Base-by-base conservation (phyloP, 2,797 vertebrate species). In the Echeneis naucrates region DNA sequence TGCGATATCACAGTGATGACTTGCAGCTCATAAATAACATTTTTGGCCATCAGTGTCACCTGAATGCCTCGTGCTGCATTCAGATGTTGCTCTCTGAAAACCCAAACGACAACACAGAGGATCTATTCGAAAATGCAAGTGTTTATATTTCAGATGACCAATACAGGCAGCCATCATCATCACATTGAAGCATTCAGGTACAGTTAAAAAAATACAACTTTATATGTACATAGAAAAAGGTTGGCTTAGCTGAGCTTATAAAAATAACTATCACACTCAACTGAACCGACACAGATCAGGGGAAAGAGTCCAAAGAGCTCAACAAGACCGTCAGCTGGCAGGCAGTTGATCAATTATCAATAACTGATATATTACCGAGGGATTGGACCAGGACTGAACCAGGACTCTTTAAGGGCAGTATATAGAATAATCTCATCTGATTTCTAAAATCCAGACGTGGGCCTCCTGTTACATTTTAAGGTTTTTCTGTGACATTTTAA, bases 161-260 rank as follows among this genome's bases (percentile, higher is more conserved):
- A 78, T 50, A 75, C 74, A 90, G 68, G 69, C 78, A 81, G 76
- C 60, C 72, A 59, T 56, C 75, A 48, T 68, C 77, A 75, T 52
- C 47, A 51, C 50, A 56, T 12, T 47, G 78, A 83, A 67, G 78
- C 86, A 56, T 80, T 85, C 58, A 83, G 73, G 76, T 78, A 86
- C 86, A 87, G 75, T 88, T 90, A 92, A 81, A 92, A 93, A 93
- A 92, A 92, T 91, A 93, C 88, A 87, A 86, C 81, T 92, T 90
- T 90, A 77, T 92, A 92, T 92, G 69, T 92, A 93, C 92, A 92
- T 89, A 89, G 77, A 88, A 92, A 91, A 92, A 74, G 47, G 62
- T 75, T 60, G 63, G 81, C 64, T 81, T 87, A 13, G 45, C 75
- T 61, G 82, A 85, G 80, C 45, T 78, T 80, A 88, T 85, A 92